A percentile compares a stretch with the other conserved stretches of the same genome.
phyloP scores from a whole-genome alignment of 2,888 invertebrate species.

The Taenaris catops region DNA sequence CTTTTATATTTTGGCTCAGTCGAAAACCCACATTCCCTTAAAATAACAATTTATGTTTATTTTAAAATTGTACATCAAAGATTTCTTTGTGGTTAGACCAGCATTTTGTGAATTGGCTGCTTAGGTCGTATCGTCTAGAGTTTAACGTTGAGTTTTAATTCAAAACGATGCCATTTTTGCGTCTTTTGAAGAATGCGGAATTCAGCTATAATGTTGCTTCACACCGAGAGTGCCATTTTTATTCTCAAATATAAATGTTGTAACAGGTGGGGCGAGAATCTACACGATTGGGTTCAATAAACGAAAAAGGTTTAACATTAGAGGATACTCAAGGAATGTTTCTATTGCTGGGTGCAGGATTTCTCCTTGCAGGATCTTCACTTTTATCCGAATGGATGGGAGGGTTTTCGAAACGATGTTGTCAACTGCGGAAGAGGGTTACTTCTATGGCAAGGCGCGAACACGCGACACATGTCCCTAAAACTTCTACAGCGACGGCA shows the following conservation, averaged over 20 bases:
- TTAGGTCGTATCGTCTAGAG: too few relatives aligned
- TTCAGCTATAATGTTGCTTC: too few relatives aligned
- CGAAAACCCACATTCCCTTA: too few relatives aligned
- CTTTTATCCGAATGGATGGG: slow-evolving; percentile 86
- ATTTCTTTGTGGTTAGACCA: too few relatives aligned
- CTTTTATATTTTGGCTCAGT: too few relatives aligned
- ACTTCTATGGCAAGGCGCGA: slow-evolving; percentile 32
- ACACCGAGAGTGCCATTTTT: not conserved
- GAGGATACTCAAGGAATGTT: slow-evolving; percentile 93
- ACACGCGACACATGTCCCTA: slow-evolving; percentile 37
- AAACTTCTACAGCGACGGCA: slow-evolving; percentile 18
- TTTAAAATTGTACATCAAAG: too few relatives aligned
- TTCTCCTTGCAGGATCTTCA: slow-evolving; percentile 81
- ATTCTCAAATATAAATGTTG: not conserved
- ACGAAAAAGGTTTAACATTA: slow-evolving; percentile 86
- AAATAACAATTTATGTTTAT: too few relatives aligned
- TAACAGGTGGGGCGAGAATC: slow-evolving; percentile 58
- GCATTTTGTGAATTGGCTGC: too few relatives aligned
- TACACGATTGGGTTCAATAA: slow-evolving; percentile 65
- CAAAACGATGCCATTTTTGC: too few relatives aligned
- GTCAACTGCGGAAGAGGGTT: slow-evolving; percentile 23
- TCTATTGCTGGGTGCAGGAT: slow-evolving; percentile 85
- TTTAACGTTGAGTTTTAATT: too few relatives aligned
- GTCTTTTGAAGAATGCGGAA: too few relatives aligned
- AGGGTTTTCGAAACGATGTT: slow-evolving; percentile 82